A percentile compares a stretch with the other conserved stretches of the same genome.
Evolutionary conservation across 2,888 invertebrate genomes (phyloP).

Genomic region (Rhopalosiphum nymphaeae): DNA sequence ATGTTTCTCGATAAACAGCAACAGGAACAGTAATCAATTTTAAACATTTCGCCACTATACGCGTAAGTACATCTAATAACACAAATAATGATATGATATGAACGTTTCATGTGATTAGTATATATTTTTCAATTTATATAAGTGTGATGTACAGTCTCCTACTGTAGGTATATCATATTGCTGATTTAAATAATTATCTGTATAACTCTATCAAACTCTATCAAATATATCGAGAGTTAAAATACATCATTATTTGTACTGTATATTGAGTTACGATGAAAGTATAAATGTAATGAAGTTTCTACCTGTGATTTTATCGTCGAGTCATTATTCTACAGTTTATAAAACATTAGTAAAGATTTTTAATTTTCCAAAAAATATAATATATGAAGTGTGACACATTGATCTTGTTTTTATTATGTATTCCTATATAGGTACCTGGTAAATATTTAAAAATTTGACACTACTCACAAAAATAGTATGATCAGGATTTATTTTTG

Average conservation of each 20-base stretch:
- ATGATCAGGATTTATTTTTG: no score
- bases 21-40: not conserved
- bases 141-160: not conserved
- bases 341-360: not conserved
- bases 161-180: not conserved
- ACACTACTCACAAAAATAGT: no score
- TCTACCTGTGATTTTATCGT: not conserved
- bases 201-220: not conserved
- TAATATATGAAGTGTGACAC: not conserved
- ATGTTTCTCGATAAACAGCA: not conserved
- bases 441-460: no score
- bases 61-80: not conserved
- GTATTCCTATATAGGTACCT: no score
- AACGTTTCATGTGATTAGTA: not conserved
- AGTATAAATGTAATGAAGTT: not conserved
- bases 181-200: not conserved
- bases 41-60: not conserved
- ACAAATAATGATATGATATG: not conserved
- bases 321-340: not conserved
- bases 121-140: not conserved
- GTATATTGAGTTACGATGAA: not conserved
- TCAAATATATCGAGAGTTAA: not conserved
- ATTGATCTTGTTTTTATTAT: not conserved
- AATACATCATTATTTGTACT: not conserved
- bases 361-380: not conserved